Percentiles rank a stretch among this genome's conserved stretches.
phyloP scores from a whole-genome alignment of 2,113 vertebrate genomes.

The Pycnonotus jocosus region DNA sequence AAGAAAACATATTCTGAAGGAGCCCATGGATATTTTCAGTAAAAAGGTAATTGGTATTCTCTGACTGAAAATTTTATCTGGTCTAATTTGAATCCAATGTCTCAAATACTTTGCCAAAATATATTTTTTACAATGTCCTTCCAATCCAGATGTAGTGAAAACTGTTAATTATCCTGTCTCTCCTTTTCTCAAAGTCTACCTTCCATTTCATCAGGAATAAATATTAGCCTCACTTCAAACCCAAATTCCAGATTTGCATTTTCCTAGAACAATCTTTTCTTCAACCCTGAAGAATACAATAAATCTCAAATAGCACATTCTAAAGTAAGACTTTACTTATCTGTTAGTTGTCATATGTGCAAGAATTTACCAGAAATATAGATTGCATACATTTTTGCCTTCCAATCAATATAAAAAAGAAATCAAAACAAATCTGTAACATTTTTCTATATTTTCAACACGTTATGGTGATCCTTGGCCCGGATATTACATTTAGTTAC shows the following conservation, averaged over 20 bases:
- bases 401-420: background rate
- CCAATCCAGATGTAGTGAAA: background rate
- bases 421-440: background rate
- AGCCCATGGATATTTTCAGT: background rate
- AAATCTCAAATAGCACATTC: background rate
- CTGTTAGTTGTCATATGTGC: background rate
- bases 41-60: background rate
- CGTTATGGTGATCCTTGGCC: background rate
- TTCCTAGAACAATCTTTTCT: background rate
- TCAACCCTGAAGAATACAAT: background rate
- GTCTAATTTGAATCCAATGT: background rate
- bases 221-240: background rate
- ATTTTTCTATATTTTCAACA: background rate
- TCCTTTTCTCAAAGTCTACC: background rate
- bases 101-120: background rate
- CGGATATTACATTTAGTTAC: background rate
- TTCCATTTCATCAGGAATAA: background rate
- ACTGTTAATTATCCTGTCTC: background rate
- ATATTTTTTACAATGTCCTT: background rate
- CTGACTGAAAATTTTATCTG: background rate
- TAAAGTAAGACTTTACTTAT: background rate
- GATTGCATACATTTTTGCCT: background rate
- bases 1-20: background rate
- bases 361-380: background rate
- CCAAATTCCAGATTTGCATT: background rate